Evolutionary conservation across 2,888 invertebrate species (phyloP), one percentile per base, ranked within the genome.

Genomic region (Standfussiana lucernea): DNA sequence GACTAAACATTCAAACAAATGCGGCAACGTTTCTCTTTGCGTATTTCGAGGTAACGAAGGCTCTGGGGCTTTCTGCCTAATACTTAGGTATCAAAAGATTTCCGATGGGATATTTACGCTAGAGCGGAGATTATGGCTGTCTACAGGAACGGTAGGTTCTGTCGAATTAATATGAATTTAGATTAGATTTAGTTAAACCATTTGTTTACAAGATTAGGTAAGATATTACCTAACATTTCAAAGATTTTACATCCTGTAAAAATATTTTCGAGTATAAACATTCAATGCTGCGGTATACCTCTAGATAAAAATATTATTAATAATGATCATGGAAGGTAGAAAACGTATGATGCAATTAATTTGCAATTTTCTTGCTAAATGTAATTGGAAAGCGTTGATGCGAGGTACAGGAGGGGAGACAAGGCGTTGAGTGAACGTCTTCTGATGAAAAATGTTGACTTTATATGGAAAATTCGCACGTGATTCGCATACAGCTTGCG

Each of bases 391-490:
- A 85, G 88, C 88, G 84, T 84, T 82, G 84, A 87, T 85, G 86
- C 82, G 82, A 87, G 83, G 83, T 78, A 83, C 75, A 86, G 83
- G 86, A 87, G 85, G 79, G 86, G 88, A 89, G 85, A 89, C 87
- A 88, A 88, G 88, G 86, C 82, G 88, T 79, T 86, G 89, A 88
- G 85, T 81, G 84, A 90, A 88, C 84, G 87, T 84, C 88, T 91
- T 89, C 85, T 88, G 89, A 92, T 93, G 91, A 93, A 92, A 93
- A 93, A 93, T 91, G 91, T 92, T 91, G 89, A 90, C 90, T 90
- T 90, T 92, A 89, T 93, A 91, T 90, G 92, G 88, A 92, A 92
- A 92, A 89, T 85, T 79, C 86, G 88, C 76, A 84, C 91, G 91
- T 92, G 91, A 92, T 90, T 91, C 88, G 90, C 90, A 90, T 91